phyloP scores from a whole-genome alignment of 1,140 invertebrate genomes.

The Conopomorpha cramerella region DNA sequence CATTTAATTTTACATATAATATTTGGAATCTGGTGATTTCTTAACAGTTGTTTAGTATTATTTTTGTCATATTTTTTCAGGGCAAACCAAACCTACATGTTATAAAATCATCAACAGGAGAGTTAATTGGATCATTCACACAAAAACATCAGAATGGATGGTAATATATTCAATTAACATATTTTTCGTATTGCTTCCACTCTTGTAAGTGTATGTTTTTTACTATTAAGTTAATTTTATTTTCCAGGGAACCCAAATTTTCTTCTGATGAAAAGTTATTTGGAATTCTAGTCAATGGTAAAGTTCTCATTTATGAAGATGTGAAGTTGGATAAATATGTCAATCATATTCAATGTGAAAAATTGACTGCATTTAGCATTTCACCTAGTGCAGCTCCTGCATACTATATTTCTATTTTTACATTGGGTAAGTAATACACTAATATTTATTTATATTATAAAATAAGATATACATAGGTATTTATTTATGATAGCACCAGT shows the following conservation, averaged over 20 bases:
- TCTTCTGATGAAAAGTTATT: conserved; percentile 83
- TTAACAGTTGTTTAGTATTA: too few species aligned
- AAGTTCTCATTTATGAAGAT: conserved; percentile 81
- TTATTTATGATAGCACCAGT: too few species aligned
- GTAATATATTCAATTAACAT: conserved; percentile 49
- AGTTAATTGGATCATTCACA: conserved; percentile 72
- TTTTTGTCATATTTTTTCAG: conserved; percentile 46
- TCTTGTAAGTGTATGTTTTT: too few species aligned
- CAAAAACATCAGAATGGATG: conserved; percentile 85
- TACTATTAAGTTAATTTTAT: too few species aligned
- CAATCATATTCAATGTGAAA: conserved; percentile 71
- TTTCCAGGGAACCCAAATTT: conserved; percentile 88
- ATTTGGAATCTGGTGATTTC: too few species aligned
- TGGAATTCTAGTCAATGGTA: conserved; percentile 76
- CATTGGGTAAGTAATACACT: conserved; percentile 24
- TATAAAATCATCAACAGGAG: conserved; percentile 73
- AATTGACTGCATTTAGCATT: conserved; percentile 77
- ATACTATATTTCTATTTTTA: conserved; percentile 57
- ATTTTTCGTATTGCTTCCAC: too few species aligned
- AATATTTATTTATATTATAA: too few species aligned
- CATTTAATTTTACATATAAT: too few species aligned
- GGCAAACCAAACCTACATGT: conserved; percentile 79
- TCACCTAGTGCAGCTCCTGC: conserved; percentile 66
- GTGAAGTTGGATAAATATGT: conserved; percentile 46
- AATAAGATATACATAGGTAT: too few species aligned